A percentile compares a stretch with the other conserved stretches of the same genome.
phyloP scores from a whole-genome alignment of 2,888 invertebrate species.

The Sialis lutaria region DNA sequence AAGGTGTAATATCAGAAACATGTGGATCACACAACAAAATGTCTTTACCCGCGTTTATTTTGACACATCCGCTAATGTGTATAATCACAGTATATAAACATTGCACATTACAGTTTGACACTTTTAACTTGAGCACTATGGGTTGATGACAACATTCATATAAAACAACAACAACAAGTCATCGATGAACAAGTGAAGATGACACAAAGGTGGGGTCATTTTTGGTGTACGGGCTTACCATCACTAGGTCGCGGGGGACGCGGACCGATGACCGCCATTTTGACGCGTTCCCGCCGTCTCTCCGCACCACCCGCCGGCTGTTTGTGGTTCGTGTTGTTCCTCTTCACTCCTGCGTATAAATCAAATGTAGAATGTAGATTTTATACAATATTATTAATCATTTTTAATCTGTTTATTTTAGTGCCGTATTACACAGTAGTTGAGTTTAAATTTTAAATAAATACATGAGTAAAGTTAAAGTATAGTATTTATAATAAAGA shows the following conservation, averaged over 20 bases:
- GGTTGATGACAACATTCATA: too few species aligned
- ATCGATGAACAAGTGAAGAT: too few species aligned
- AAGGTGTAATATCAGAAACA: too few species aligned
- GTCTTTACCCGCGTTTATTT: too few species aligned
- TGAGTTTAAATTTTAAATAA: too few species aligned
- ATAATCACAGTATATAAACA: too few species aligned
- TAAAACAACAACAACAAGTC: too few species aligned
- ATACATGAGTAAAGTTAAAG: too few species aligned
- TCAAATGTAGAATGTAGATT: neutral
- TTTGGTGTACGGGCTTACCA: slow-evolving; percentile 19
- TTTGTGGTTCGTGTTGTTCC: slow-evolving; percentile 1
- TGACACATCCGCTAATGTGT: too few species aligned
- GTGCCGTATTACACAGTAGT: neutral
- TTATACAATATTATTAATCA: neutral
- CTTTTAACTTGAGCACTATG: too few species aligned
- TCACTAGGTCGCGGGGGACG: slow-evolving; percentile 29
- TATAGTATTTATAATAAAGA: neutral
- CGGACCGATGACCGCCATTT: slow-evolving; percentile 12
- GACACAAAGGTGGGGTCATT: too few species aligned
- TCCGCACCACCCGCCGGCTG: neutral
- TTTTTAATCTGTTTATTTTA: neutral
- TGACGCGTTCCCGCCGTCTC: slow-evolving; percentile 1
- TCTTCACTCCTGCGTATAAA: slow-evolving; percentile 4
- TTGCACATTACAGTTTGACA: neutral
- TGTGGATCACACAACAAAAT: too few species aligned